phyloP scores from a whole-genome alignment of 2,797 vertebrate species.

The Haliaeetus albicilla region DNA sequence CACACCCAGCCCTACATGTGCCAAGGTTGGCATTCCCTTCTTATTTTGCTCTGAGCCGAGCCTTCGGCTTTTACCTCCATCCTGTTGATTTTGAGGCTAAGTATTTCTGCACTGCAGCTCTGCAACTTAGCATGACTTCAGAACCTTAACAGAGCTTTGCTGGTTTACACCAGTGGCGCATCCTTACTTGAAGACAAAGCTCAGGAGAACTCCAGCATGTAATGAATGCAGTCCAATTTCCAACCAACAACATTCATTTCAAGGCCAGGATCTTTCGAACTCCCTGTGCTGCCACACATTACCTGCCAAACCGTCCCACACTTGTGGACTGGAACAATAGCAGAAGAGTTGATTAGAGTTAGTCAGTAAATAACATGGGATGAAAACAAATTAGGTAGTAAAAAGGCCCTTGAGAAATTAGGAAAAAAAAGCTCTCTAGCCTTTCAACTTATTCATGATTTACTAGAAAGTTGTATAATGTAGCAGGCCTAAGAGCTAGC shows the following conservation, averaged over 20 bases:
- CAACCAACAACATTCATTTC: slow-evolving; percentile 34
- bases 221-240: slow-evolving; percentile 43
- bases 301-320: slow-evolving; percentile 50
- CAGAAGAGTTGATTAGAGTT: slow-evolving; percentile 47
- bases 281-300: slow-evolving; percentile 30
- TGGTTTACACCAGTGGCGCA: neutral
- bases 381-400: slow-evolving; percentile 69
- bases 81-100: neutral
- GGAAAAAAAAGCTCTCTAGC: slow-evolving; percentile 41
- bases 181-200: neutral
- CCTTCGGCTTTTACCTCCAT: neutral
- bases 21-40: neutral
- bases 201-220: neutral
- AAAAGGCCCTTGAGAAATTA: slow-evolving; percentile 71
- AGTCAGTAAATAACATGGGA: slow-evolving; percentile 68
- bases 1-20: neutral
- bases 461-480: slow-evolving; percentile 30
- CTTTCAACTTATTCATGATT: slow-evolving; percentile 66
- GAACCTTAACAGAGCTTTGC: neutral
- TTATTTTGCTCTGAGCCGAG: neutral
- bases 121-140: neutral
- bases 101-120: neutral
- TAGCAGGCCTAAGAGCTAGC: slow-evolving; percentile 23
- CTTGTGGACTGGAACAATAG: slow-evolving; percentile 37
- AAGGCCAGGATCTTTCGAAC: slow-evolving; percentile 25